Evolutionary conservation across 2,113 vertebrate species (phyloP), one percentile per base, ranked within the genome.

Genomic region (Falcunculus frontatus): DNA sequence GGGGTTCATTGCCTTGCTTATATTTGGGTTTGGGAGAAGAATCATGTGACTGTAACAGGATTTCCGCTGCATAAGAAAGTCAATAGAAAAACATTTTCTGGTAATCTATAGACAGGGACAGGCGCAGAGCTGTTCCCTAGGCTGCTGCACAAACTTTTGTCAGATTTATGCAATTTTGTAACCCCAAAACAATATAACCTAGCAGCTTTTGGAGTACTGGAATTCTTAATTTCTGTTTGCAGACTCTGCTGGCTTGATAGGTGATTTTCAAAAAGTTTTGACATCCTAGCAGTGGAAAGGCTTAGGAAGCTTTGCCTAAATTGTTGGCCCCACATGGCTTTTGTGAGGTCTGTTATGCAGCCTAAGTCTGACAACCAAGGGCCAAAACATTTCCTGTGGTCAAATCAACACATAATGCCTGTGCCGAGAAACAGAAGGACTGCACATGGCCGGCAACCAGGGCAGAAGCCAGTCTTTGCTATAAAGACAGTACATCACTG

Each of bases 311-410:
- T 74, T 84, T 55, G 22, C 42, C 42, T 41, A 8, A 29, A 77
- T 7, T 16, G 4, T 32, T 57, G 21, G 25, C 32, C n/a, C 12
- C 11, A 16, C 0, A 0, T 3, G 2, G 16, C 18, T 84, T 89
- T 80, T n/a, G 41, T 2, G 17, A 65, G 18, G 11, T 39, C 33
- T 55, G 5, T 16, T 32, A n/a, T 1, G 3, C 35, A 67, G 39
- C 26, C 26, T 6, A 19, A 23, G 2, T 27, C 32, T 88, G 80
- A 72, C 52, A 74, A 32, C 9, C 27, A 37, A 49, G 13, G 56
- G 37, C 14, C 32, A 12, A 84, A 93, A 57, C 3, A 2, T 52
- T 70, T 78, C 37, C 26, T 46, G 19, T 62, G 70, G 25, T 53
- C 37, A 78, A 90, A 67, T 49, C 60, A 53, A 56, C 1, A 1